Evolutionary conservation across 2,113 vertebrate species (phyloP).

Genomic region (Setophaga coronata): DNA sequence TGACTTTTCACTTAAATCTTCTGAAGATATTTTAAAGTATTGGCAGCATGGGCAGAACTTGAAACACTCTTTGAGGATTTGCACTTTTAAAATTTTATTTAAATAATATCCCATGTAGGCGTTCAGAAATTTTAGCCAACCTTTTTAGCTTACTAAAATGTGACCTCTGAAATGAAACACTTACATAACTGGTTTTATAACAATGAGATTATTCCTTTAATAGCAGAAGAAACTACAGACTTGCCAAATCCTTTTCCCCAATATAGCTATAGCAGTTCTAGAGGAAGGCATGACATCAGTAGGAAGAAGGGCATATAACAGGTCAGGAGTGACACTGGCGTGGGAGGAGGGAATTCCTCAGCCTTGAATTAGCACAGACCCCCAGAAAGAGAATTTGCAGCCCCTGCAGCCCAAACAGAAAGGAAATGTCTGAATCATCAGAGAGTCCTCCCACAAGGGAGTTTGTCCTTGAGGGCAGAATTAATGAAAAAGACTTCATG

Average conservation of each 20-base stretch:
- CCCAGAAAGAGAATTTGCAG: not conserved
- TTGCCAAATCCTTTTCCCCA: not conserved
- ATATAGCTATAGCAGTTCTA: not conserved
- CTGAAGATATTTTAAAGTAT: not conserved
- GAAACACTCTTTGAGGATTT: not conserved
- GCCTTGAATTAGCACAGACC: not conserved
- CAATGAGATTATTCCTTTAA: constrained; percentile 10
- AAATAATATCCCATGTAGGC: not conserved
- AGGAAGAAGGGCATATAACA: not conserved
- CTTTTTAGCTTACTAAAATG: not conserved
- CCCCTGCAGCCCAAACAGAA: not conserved
- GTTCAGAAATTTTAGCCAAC: constrained; percentile 17
- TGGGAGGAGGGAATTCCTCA: not conserved
- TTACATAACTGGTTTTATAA: constrained; percentile 44
- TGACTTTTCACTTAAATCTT: not conserved
- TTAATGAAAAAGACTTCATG: not conserved
- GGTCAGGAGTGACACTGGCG: not conserved
- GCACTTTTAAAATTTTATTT: not conserved
- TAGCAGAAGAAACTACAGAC: not conserved
- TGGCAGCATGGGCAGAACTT: not conserved
- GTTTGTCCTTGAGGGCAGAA: not conserved
- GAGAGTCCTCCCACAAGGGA: not conserved
- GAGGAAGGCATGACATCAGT: not conserved
- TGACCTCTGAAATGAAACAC: constrained; percentile 32
- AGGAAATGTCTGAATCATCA: not conserved